Evolutionary conservation across 2,113 vertebrate species (phyloP).

Genomic region (Gobius niger): DNA sequence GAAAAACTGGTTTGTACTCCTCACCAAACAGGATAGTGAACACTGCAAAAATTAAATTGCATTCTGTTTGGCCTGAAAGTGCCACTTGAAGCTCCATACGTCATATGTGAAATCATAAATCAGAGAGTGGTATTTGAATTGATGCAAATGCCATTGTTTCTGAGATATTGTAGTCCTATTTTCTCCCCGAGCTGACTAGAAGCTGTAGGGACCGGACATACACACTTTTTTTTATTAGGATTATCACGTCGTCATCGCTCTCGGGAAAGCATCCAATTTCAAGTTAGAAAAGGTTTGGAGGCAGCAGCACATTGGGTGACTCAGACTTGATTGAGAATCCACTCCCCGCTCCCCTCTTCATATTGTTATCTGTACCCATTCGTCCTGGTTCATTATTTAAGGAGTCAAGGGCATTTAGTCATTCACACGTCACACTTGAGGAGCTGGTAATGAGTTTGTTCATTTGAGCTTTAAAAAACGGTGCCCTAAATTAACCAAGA

Average conservation of each 20-base stretch:
- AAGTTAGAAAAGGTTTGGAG: background rate
- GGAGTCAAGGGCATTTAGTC: conserved; percentile 7
- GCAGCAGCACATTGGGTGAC: conserved; percentile 28
- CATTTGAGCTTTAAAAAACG: background rate
- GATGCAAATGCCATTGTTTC: no score
- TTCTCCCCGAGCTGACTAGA: background rate
- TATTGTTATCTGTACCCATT: background rate
- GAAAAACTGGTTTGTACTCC: no score
- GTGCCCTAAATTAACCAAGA: no score
- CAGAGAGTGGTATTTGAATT: background rate
- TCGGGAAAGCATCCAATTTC: background rate
- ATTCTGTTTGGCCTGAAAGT: no score
- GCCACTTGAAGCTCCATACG: no score
- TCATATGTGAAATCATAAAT: background rate
- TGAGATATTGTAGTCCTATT: background rate
- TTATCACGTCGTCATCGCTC: background rate
- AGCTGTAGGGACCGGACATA: conserved; percentile 10
- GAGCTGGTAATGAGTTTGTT: conserved; percentile 5
- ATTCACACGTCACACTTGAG: background rate
- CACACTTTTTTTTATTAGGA: background rate
- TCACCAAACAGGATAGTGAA: no score
- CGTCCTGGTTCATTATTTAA: background rate
- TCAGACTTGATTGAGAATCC: conserved; percentile 8
- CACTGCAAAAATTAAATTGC: no score
- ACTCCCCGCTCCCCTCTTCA: background rate